Percentiles rank a stretch among this genome's conserved stretches.
phyloP scores from a whole-genome alignment of 2,888 invertebrate species.

The Pristionchus maxplancki region DNA sequence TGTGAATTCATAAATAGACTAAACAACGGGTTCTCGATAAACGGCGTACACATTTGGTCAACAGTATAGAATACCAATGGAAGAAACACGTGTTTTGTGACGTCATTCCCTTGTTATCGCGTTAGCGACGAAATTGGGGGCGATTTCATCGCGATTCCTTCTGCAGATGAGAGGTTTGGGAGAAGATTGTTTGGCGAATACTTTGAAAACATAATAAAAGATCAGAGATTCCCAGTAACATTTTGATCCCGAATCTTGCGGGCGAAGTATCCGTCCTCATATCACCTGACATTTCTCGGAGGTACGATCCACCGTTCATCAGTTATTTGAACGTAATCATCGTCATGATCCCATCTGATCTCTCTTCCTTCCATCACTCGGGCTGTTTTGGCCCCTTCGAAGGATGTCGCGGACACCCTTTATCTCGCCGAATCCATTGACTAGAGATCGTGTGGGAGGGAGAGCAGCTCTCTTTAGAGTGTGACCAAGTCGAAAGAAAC shows the following conservation, averaged over 20 bases:
- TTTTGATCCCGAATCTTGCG: too few species aligned
- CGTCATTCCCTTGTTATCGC: background rate
- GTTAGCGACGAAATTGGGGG: background rate
- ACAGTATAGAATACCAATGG: too few species aligned
- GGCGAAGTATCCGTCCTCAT: too few species aligned
- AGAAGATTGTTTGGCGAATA: background rate
- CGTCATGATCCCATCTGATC: background rate
- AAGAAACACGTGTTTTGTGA: background rate
- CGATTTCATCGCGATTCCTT: background rate
- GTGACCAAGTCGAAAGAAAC: background rate
- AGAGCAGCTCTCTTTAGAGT: background rate
- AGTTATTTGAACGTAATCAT: background rate
- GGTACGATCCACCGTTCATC: too few species aligned
- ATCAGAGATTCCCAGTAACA: too few species aligned
- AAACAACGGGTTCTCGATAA: background rate
- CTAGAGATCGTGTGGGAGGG: background rate
- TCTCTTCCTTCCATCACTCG: background rate
- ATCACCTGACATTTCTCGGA: too few species aligned
- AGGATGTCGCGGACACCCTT: background rate
- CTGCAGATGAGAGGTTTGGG: background rate
- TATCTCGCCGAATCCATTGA: background rate
- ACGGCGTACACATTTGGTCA: background rate
- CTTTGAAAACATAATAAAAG: too few species aligned
- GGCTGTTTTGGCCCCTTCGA: background rate
- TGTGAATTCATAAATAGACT: background rate